Base-by-base conservation (phyloP, 2,888 invertebrate genomes). In the Clistopyga incitator region DNA sequence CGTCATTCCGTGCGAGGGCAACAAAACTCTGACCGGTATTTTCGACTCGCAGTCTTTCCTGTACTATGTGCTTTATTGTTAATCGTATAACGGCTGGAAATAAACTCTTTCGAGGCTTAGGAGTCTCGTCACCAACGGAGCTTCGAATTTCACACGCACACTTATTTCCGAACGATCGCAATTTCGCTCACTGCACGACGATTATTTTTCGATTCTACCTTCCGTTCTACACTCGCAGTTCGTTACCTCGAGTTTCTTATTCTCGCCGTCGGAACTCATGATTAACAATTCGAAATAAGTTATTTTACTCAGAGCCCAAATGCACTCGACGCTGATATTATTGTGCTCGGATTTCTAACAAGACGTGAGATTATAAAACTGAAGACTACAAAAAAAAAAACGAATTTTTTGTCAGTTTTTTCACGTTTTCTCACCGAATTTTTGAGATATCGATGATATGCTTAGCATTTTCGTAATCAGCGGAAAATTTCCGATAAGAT, bases 251-350 rank as follows among this genome's bases (percentile, higher is more conserved):
- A 50, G 18, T 4, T 50, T 6, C 47, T 18, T 50, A n/a, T 50
- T 50, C 15, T 50, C 6, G n/a, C 47, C 13, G 23, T 56, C 23
- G 23, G 3, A 56, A 25, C n/a, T 23, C 25, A 23, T 13, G 54
- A 25, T 72, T 59, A 56, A 72, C 59, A 45, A 72, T n/a, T 59
- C 70, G 74, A 71, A 78, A 84, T 84, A 84, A 81, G 78, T 84
- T 29, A 29, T 29, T 29, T 29, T 29, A 29, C 4, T 29, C 2
- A 29, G 2, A 4, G 4, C 29, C 29, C 29, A 29, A 29, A 29
- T 3, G 4, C 2, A 29, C 4, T 29, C 29, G n/a, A n/a, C n/a
- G n/a, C n/a, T n/a, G n/a, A n/a, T n/a, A n/a, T n/a, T n/a, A n/a
- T n/a, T n/a, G n/a, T n/a, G n/a, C n/a, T n/a, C n/a, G n/a, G n/a